phyloP scores from a whole-genome alignment of 2,888 invertebrate species.

The Ectemnius cavifrons region DNA sequence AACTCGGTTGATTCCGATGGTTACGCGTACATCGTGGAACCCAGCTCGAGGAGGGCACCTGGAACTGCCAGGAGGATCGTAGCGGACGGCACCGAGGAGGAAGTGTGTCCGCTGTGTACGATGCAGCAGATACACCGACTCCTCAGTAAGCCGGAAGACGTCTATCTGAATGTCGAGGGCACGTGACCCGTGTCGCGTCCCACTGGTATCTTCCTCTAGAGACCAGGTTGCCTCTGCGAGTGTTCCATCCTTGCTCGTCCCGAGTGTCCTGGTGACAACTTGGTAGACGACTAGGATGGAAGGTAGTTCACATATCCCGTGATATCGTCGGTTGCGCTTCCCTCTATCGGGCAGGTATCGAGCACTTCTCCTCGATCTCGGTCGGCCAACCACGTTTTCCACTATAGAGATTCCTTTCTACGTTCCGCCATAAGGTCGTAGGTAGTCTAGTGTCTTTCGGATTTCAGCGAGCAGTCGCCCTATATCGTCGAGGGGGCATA shows the following conservation, averaged over 20 bases:
- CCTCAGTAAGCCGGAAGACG: conserved; percentile 69
- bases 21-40: conserved; percentile 69
- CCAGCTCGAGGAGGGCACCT: conserved; percentile 55
- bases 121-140: conserved; percentile 74
- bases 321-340: conserved; percentile 46
- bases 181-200: conserved; percentile 59
- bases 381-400: conserved; percentile 22
- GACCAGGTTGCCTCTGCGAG: conserved; percentile 32
- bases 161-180: conserved; percentile 60
- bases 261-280: conserved; percentile 3
- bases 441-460: conserved; percentile 40
- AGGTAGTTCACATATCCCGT: conserved; percentile 56
- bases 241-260: conserved; percentile 6
- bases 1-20: conserved; percentile 68
- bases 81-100: conserved; percentile 66
- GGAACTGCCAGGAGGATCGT: conserved; percentile 63
- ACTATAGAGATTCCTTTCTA: conserved; percentile 27
- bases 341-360: conserved; percentile 17
- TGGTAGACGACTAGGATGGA: conserved; percentile 6
- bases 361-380: conserved; percentile 20
- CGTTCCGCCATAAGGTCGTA: conserved; percentile 36
- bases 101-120: conserved; percentile 73
- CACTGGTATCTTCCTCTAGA: conserved; percentile 46
- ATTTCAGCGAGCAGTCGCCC: conserved; percentile 22
- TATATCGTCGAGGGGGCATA: not conserved